Base-by-base conservation (phyloP, 2,113 vertebrate genomes). In the Elachura formosa region DNA sequence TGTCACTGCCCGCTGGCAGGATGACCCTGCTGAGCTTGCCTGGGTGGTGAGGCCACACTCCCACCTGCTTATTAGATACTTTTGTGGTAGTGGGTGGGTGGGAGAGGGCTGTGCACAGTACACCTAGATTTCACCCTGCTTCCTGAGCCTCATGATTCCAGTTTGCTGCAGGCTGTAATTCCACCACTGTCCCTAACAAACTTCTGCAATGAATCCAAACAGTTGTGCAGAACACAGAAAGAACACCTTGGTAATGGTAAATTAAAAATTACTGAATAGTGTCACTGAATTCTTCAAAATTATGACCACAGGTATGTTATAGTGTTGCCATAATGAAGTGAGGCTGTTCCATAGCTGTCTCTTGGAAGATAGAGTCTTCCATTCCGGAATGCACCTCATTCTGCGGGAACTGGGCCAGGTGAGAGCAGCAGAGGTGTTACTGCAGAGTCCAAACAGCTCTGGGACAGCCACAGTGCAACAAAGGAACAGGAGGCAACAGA, bases 401-500 rank as follows among this genome's bases (percentile, higher is more conserved):
- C 29, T 18, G 23, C 6, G 36, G 72, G 21, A 54, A 31, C 2
- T 58, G 52, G 52, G 48, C 40, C 25, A 71, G 46, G 31, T 64
- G 33, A 76, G n/a, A 10, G 5, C 23, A 31, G 33, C 29, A 49
- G 56, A 55, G 43, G 61, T 67, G 48, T 40, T 52, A 6, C 22
- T 36, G 67, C 15, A 12, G 52, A n/a, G 72, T 51, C 46, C 69
- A 61, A 63, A 34, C 11, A 36, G 24, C 21, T 63, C 40, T 48
- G 58, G 81, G 40, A 59, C 48, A 78, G 24, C 28, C 82, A 63
- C 36, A 29, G 28, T 22, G 28, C 23, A 52, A 28, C 41, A 46
- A 67, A 90, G 67, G 58, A 85, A 48, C 79, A 69, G 45, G 89
- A 90, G 51, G 55, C 28, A 80, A 68, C 40, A 40, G 59, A 94